phyloP scores from a whole-genome alignment of 2,888 invertebrate species.

The Sepiola atlantica region DNA sequence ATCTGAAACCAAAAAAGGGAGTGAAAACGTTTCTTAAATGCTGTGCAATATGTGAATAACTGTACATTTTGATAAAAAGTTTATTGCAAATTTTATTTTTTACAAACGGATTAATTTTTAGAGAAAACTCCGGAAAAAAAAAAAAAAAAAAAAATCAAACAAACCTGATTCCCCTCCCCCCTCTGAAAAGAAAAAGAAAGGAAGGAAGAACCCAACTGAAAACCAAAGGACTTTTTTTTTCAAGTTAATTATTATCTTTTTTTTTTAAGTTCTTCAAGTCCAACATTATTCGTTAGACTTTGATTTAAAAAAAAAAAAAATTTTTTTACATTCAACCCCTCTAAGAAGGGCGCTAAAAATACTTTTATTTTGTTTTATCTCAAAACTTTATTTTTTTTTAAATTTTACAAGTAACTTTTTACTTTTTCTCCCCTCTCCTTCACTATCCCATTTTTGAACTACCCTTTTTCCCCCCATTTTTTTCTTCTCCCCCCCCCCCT shows the following conservation, averaged over 20 bases:
- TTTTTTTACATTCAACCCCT: neutral
- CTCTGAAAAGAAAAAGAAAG: slow-evolving; percentile 37
- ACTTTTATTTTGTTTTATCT: neutral
- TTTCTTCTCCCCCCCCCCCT: neutral
- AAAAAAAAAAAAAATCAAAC: slow-evolving; percentile 36
- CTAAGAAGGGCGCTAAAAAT: neutral
- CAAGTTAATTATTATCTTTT: too few relatives aligned
- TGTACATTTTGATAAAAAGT: slow-evolving; percentile 48
- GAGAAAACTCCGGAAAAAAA: slow-evolving; percentile 40
- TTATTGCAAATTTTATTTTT: slow-evolving; percentile 48
- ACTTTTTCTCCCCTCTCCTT: neutral
- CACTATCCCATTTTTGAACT: neutral
- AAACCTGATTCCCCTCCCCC: neutral
- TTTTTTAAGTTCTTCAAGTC: neutral
- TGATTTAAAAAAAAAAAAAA: neutral
- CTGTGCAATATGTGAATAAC: slow-evolving; percentile 48
- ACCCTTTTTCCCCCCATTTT: neutral
- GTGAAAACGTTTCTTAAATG: slow-evolving; percentile 24
- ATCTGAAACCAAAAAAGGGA: neutral
- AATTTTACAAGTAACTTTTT: too few relatives aligned
- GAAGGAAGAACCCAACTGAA: neutral
- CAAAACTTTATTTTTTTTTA: neutral
- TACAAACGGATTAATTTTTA: slow-evolving; percentile 45
- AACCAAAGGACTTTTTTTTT: neutral
- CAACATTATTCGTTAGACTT: neutral